Base-by-base conservation (phyloP, 2,888 invertebrate species). In the Rhagonycha fulva region DNA sequence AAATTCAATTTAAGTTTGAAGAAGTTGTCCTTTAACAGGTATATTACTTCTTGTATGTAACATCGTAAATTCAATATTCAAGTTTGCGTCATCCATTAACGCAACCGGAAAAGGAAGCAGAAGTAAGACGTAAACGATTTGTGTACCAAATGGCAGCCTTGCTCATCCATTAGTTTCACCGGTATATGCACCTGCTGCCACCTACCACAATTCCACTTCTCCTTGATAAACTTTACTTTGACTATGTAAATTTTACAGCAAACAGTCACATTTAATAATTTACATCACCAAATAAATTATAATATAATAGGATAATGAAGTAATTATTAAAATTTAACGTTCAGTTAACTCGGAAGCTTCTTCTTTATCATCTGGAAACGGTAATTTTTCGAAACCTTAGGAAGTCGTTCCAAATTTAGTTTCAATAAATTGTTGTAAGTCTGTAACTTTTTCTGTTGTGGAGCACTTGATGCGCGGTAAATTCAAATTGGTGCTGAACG, bases 161-260 rank as follows among this genome's bases (percentile, higher is more conserved):
- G 77, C 75, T 70, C 75, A 75, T 75, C 77, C 77, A 78, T 78
- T 78, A 78, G 77, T 75, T 75, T 71, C 75, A 75, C 74, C 77
- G 75, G 71, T 75, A 77, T 73, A 76, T 75, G 77, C 77, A 78
- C 77, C 77, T 78, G 77, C 77, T 78, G 73, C 77, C 77, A 73
- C 71, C 77, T 68, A 75, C 77, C 74, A 73, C 75, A 78, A 78
- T 78, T 78, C 75, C 77, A 78, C 75, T 75, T 71, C 75, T 72
- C 74, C 75, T 78, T 78, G 77, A 78, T 78, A 78, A 78, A 75
- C 77, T 78, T 78, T 75, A 73, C 75, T 78, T 75, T 72, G 72
- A 75, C 77, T 78, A 78, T 78, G 77, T 78, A 78, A 78, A 78
- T 78, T 78, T 78, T 75, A 73, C 70, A 68, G 73, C 67, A 71